A percentile compares a stretch with the other conserved stretches of the same genome.
Conservation (phyloP, 2,888 invertebrate genomes). For the Plebejus argus region DNA sequence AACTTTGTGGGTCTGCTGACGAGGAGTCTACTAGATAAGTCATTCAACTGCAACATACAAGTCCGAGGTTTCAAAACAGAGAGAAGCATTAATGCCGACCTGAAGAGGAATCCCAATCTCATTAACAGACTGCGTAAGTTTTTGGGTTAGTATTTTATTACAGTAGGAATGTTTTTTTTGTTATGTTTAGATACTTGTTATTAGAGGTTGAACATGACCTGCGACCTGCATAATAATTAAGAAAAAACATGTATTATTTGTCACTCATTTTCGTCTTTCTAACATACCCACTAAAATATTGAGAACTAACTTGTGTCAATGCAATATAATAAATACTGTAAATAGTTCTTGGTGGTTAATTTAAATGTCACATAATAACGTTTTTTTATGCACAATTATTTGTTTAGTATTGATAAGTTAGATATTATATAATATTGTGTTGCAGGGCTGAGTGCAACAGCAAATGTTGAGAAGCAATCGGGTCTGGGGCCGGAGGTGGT, state of each 20-base stretch:
- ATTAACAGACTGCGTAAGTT: constrained; percentile 84
- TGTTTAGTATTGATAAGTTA: not conserved
- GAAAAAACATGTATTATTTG: no score
- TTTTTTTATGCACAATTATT: not conserved
- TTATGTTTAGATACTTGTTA: not conserved
- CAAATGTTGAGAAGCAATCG: constrained; percentile 67
- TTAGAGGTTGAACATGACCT: no score
- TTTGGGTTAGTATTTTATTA: constrained; percentile 59
- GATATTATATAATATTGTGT: not conserved
- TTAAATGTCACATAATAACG: no score
- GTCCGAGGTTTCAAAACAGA: constrained; percentile 91
- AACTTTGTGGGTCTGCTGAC: constrained; percentile 60
- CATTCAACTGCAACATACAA: constrained; percentile 72
- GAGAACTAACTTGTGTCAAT: not conserved
- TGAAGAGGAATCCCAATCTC: constrained; percentile 86
- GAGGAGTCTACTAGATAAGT: constrained; percentile 48
- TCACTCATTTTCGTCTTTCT: no score
- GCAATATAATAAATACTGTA: not conserved
- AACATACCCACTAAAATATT: not conserved
- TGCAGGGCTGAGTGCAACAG: constrained; percentile 64
- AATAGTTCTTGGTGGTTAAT: no score
- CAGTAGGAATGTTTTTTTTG: constrained; percentile 32
- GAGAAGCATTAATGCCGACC: constrained; percentile 85
- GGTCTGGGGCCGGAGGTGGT: constrained; percentile 57
- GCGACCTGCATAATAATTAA: no score